These are phyloP conservation scores for Cherax quadricarinatus DNA, from an alignment of 1,140 invertebrate genomes.

Conservation along the genomic window DNA sequence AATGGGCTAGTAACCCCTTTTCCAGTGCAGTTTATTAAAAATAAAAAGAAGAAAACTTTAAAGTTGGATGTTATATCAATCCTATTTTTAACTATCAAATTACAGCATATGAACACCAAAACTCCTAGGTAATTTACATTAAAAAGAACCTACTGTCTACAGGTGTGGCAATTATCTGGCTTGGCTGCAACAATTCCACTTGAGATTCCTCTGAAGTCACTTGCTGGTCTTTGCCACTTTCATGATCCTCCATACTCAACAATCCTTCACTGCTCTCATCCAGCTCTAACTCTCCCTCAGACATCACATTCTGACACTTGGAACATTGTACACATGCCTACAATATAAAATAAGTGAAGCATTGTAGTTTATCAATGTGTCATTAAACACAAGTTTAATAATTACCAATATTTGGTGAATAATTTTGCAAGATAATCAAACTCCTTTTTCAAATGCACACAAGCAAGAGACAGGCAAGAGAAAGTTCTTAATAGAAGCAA, in stretches of 20 bases:
- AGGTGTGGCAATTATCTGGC: not conserved
- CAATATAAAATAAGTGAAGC: not conserved
- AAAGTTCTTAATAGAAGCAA: too few relatives aligned
- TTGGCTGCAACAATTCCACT: not conserved
- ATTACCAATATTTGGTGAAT: too few relatives aligned
- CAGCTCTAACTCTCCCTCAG: not conserved
- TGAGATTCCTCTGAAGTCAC: not conserved
- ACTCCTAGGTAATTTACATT: not conserved
- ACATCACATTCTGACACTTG: not conserved
- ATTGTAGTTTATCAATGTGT: not conserved
- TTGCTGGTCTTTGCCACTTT: not conserved
- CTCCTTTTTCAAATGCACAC: too few relatives aligned
- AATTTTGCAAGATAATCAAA: too few relatives aligned
- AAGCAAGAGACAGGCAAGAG: too few relatives aligned
- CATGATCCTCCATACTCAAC: not conserved
- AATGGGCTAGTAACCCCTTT: too few relatives aligned
- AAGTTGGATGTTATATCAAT: too few relatives aligned
- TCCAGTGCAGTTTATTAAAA: too few relatives aligned
- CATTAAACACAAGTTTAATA: too few relatives aligned
- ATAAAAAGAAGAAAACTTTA: too few relatives aligned
- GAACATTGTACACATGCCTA: not conserved
- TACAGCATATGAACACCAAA: too few relatives aligned
- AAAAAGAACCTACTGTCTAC: not conserved
- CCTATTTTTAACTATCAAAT: too few relatives aligned
- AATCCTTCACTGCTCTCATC: constrained; percentile 1